A percentile compares a stretch with the other conserved stretches of the same genome.
Conservation (phyloP, 2,888 invertebrate genomes). For the Liodrosophila aerea region DNA sequence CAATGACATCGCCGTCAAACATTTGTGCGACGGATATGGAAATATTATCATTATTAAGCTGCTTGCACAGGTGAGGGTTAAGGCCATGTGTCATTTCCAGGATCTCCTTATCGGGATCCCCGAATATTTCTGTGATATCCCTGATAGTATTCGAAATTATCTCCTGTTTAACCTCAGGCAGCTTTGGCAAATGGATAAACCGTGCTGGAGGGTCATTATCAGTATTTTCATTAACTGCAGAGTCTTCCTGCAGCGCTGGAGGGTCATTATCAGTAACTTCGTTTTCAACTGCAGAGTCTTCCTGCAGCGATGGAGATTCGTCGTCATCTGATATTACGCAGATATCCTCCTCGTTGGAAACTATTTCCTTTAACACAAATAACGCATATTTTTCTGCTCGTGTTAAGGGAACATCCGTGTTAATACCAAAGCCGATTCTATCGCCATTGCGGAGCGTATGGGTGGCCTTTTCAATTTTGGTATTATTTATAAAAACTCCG, state of each 20-base stretch:
- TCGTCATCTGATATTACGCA: conserved; percentile 50
- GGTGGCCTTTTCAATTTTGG: conserved; percentile 16
- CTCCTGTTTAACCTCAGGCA: conserved; percentile 64
- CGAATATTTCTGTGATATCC: conserved; percentile 77
- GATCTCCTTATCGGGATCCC: conserved; percentile 61
- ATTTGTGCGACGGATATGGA: conserved; percentile 18
- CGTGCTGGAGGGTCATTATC: too few relatives aligned
- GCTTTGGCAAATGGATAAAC: conserved; percentile 68
- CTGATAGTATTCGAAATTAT: conserved; percentile 46
- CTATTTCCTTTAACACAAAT: conserved; percentile 45
- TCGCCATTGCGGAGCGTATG: conserved; percentile 43
- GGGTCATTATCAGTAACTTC: too few relatives aligned
- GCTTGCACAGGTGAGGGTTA: conserved; percentile 70
- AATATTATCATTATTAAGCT: conserved; percentile 37
- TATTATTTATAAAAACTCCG: conserved; percentile 75
- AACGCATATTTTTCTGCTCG: conserved; percentile 56
- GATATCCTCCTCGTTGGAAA: not conserved
- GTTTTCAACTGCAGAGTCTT: too few relatives aligned
- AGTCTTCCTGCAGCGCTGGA: too few relatives aligned
- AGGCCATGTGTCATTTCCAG: conserved; percentile 57
- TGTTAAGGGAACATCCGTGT: too few relatives aligned
- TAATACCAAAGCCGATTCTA: conserved; percentile 70
- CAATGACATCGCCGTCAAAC: conserved; percentile 53
- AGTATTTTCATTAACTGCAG: too few relatives aligned
- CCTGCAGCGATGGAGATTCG: not conserved